Evolutionary conservation across 2,797 vertebrate species (phyloP).

Genomic region (Simalia tracyae): DNA sequence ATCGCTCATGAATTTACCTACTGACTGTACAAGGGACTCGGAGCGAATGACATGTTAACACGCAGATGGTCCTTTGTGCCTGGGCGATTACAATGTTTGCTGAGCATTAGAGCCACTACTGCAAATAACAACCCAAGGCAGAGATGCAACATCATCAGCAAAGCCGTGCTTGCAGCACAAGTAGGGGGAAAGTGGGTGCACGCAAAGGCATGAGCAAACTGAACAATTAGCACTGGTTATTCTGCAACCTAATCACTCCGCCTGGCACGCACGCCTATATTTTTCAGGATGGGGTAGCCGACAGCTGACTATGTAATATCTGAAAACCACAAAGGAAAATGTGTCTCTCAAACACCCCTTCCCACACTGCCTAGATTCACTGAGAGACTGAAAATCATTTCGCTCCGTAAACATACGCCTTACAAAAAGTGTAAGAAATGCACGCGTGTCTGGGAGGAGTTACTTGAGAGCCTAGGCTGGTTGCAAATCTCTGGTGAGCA

Average conservation of each 20-base stretch:
- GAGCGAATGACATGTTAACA: conserved; percentile 25
- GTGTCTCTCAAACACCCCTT: background rate
- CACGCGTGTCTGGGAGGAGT: too few relatives aligned
- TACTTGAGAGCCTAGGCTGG: too few relatives aligned
- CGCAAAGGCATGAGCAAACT: background rate
- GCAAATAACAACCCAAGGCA: conserved; percentile 39
- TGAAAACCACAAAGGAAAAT: background rate
- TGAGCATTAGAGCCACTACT: conserved; percentile 34
- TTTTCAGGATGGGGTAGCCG: too few relatives aligned
- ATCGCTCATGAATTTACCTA: background rate
- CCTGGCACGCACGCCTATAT: background rate
- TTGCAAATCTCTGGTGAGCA: too few relatives aligned
- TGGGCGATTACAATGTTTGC: conserved; percentile 29
- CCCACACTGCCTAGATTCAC: background rate
- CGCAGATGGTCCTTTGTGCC: conserved; percentile 21
- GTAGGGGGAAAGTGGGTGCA: background rate
- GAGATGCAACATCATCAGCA: conserved; percentile 22
- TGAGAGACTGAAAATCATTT: too few relatives aligned
- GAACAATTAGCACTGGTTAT: conserved; percentile 32
- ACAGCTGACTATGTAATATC: too few relatives aligned
- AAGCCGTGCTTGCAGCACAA: conserved; percentile 36
- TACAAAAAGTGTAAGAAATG: too few relatives aligned
- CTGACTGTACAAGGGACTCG: background rate
- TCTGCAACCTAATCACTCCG: conserved; percentile 6
- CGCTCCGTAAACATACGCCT: too few relatives aligned